Base-by-base conservation (phyloP, 2,888 invertebrate species). In the Microctonus hyperodae region DNA sequence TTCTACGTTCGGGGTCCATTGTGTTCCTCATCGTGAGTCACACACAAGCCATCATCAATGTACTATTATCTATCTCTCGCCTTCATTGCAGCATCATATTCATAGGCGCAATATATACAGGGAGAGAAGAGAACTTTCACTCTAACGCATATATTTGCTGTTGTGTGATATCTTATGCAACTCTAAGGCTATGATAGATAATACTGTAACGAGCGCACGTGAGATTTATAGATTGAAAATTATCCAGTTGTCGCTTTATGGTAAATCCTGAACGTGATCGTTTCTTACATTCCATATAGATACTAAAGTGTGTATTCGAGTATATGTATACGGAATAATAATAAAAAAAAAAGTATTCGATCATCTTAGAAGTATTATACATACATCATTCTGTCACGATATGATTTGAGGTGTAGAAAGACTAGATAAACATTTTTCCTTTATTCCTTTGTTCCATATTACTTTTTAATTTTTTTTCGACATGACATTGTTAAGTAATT, bases 21-120 rank as follows among this genome's bases (percentile, higher is more conserved):
- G 69, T 69, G 68, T 69, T 71, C 62, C 65, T 70, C 67, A 59
- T 66, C 69, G 68, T 73, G 73, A 73, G 68, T 73, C 73, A 73
- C 67, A 70, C 73, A 73, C 65, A 70, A n/a, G 67, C 65, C 69
- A 73, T 69, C 71, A 33, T 66, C 33, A 56, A 61, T 57, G 64
- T 61, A 66, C 59, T 44, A 37, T 60, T n/a, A n/a, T n/a, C n/a
- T n/a, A n/a, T n/a, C 64, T 65, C 67, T 69, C 70, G 70, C 71
- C 72, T 70, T 70, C 70, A 66, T 73, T 69, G 62, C 68, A 4
- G 44, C 16, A 44, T 44, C 9, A 20, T 44, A 44, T 16, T n/a
- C 44, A 44, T 16, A 7, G 16, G 44, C 44, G 69, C 70, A 68
- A 70, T 68, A 67, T 16, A 65, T 66, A 69, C 66, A 66, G 65